Conservation (phyloP, 2,113 vertebrate genomes). For the Anguilla japonica region DNA sequence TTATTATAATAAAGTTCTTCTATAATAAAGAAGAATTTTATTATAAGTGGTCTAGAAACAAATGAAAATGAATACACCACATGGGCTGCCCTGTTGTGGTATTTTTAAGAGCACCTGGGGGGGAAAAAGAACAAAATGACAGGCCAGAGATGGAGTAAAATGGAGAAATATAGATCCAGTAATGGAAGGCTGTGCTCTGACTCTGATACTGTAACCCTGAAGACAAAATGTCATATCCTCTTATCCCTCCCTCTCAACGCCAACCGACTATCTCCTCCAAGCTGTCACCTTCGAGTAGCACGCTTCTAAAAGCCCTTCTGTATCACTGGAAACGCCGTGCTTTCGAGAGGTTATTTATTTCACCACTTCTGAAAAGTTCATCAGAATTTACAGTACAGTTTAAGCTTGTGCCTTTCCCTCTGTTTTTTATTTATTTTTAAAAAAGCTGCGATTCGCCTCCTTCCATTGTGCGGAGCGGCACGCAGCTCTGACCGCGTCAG, state of each 20-base stretch:
- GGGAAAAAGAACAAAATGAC: constrained; percentile 85
- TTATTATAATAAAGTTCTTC: no score
- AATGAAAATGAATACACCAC: constrained; percentile 18
- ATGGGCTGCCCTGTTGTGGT: constrained; percentile 47
- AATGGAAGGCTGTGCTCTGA: constrained; percentile 95
- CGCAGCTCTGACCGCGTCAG: constrained; percentile 60
- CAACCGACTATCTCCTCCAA: constrained; percentile 90
- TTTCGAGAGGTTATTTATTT: constrained; percentile 89
- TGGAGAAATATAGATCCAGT: constrained; percentile 99
- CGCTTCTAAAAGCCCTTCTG: constrained; percentile 86
- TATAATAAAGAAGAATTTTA: neutral
- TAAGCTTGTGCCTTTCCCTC: constrained; percentile 32
- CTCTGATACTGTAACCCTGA: constrained; percentile 96
- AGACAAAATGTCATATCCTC: constrained; percentile 99
- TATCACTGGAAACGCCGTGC: constrained; percentile 87
- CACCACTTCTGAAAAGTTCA: constrained; percentile 55
- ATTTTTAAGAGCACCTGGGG: constrained; percentile 82
- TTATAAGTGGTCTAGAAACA: neutral
- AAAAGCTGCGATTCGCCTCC: constrained; percentile 54
- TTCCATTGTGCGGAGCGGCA: constrained; percentile 55
- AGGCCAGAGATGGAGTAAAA: constrained; percentile 93
- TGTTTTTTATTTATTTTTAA: neutral
- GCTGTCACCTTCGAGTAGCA: constrained; percentile 97
- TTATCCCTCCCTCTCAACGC: constrained; percentile 98
- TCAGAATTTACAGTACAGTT: constrained; percentile 62